Evolutionary conservation across 2,113 vertebrate species (phyloP).

Genomic region (Python bivittatus): DNA sequence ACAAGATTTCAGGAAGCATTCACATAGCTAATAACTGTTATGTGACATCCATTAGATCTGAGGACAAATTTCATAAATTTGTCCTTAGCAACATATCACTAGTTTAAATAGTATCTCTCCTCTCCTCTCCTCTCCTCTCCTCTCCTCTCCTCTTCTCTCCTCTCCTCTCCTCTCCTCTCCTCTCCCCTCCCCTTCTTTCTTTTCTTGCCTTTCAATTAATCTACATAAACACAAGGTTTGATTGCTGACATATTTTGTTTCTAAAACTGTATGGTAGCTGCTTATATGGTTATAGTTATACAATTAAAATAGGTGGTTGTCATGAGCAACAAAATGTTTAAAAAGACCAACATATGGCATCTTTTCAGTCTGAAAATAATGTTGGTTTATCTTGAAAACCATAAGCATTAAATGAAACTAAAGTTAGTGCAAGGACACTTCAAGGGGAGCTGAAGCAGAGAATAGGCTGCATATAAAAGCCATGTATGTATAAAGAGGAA

Average conservation of each 20-base stretch:
- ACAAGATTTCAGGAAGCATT: not conserved
- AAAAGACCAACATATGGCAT: not conserved
- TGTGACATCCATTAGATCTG: not conserved
- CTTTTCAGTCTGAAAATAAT: not conserved
- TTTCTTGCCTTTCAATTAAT: not conserved
- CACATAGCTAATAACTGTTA: not conserved
- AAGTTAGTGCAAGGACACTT: slow-evolving; percentile 48
- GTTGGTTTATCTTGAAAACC: not conserved
- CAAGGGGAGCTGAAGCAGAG: slow-evolving; percentile 41
- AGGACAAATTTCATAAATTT: not conserved
- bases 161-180: no score
- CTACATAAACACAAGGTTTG: not conserved
- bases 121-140: no score
- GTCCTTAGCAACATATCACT: not conserved
- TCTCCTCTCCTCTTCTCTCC: not conserved
- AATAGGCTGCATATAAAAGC: slow-evolving; percentile 34
- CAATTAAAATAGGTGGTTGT: slow-evolving; percentile 28
- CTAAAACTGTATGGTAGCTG: not conserved
- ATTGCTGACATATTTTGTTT: slow-evolving; percentile 28
- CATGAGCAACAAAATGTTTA: slow-evolving; percentile 45
- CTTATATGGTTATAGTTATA: slow-evolving; percentile 26
- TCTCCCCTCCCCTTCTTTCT: not conserved
- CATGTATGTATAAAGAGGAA: slow-evolving; percentile 28
- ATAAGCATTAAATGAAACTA: slow-evolving; percentile 38
- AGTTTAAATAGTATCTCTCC: not conserved